Evolutionary conservation across 1,140 invertebrate species (phyloP), one percentile per base, ranked within the genome.

Genomic region (Brachionus plicatilis): DNA sequence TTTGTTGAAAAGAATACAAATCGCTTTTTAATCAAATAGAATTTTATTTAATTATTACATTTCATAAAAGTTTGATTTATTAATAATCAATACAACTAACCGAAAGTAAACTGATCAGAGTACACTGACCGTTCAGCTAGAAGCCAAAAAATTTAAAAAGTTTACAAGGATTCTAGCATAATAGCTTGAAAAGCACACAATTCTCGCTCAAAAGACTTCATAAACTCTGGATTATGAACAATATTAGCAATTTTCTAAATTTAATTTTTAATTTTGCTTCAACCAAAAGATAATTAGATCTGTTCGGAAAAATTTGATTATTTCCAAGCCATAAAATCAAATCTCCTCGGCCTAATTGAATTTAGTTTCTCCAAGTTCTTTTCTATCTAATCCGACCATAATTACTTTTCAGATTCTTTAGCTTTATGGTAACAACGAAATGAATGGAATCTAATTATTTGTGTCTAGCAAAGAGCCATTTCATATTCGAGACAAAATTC

Each of bases 381-480:
- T 60, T 20, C 20, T 60, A 60, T 60, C 53, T 60, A 60, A 60
- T 60, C 53, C 53, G 53, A 60, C 17, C 20, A 60, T 20, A 60
- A 60, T 60, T 60, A 60, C 53, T 9, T 9, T 27, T 60, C 53
- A 24, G 53, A 60, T 60, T 60, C 17, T 20, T 60, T 60, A 20
- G 53, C 17, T 20, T 60, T 60, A 20, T 20, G 5, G n/a, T 60
- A 9, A 24, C 53, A 60, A 60, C 53, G 8, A 60, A 60, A 60
- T 60, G 53, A 60, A 60, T 60, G 53, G 53, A 60, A 60, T 60
- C 53, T 60, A 60, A 60, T 60, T 60, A 60, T 60, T 60, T 60
- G 53, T 60, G 7, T 60, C 53, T 60, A 60, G 20, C 53, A 60
- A 60, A 60, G 20, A 24, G 53, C 53, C 53, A 60, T 7, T 60